Base-by-base conservation (phyloP, 2,797 vertebrate species). In the Morelia viridis region DNA sequence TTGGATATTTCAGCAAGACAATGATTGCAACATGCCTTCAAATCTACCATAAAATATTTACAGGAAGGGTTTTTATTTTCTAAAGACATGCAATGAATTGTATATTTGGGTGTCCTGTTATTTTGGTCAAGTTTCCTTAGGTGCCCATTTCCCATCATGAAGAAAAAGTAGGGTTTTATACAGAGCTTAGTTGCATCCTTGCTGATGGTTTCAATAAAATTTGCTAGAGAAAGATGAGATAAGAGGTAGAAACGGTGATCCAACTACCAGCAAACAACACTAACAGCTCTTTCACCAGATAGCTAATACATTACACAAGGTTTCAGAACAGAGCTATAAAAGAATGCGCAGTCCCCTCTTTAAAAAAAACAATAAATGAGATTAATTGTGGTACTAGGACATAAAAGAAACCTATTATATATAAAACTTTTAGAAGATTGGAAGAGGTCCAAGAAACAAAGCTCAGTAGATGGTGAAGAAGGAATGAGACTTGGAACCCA, bases 311-410 rank as follows among this genome's bases (percentile, higher is more conserved):
- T 94, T 94, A 96, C 28, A 92, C 31, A 89, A 88, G 90, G 90
- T 2, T 88, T 85, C 64, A 68, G 62, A 62, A 80, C 89, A 87
- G 19, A 80, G 80, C 94, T 94, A 31, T 94, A 94, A 96, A 96
- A 96, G 91, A 6, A 19, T 64, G 90, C 85, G 88, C 61, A 93
- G 31, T 88, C 64, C 91, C 60, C 93, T 96, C 93, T 95, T 91
- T 87, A 96, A 93, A 53, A 84, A 84, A 93, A 94, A 95, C 94
- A 95, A 94, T 96, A 96, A 96, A 95, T 93, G 96, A 95, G 89
- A 76, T 93, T 93, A 96, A 92, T 68, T 86, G 87, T 94, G 91
- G 92, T 96, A 94, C 15, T 46, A 91, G 92, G 93, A 91, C 90
- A 91, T 95, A 97, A 96, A 7, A 53, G 22, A 13, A 87, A 95